Percentiles rank a stretch among this genome's conserved stretches.
These are phyloP conservation scores for Pycnomerus fuliginosus DNA, from an alignment of 2,888 invertebrate genomes.

Conservation along the genomic window DNA sequence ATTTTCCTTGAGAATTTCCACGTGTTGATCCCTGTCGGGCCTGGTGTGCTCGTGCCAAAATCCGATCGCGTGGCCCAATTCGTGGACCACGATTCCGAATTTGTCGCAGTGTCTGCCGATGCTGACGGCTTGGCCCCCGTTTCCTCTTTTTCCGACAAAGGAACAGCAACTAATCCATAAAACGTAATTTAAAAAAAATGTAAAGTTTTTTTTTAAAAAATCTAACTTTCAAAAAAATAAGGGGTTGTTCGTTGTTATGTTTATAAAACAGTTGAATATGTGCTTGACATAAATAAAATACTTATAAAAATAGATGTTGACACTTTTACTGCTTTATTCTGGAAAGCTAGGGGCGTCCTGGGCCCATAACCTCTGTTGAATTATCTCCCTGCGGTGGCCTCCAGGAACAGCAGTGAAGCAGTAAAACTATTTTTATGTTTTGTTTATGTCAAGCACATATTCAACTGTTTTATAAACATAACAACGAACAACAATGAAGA, in stretches of 20 bases:
- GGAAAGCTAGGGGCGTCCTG: too few species aligned
- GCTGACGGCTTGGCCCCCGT: slow-evolving; percentile 92
- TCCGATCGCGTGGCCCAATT: slow-evolving; percentile 92
- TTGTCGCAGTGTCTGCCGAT: slow-evolving; percentile 99
- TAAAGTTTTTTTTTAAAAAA: background rate
- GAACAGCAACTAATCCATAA: slow-evolving; percentile 82
- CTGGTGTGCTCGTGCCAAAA: slow-evolving; percentile 99
- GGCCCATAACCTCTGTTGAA: too few species aligned
- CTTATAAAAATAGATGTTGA: too few species aligned
- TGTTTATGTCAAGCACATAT: background rate
- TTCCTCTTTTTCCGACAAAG: slow-evolving; percentile 95
- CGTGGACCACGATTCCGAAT: slow-evolving; percentile 97
- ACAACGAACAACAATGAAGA: too few species aligned
- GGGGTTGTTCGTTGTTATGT: too few species aligned
- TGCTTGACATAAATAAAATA: too few species aligned
- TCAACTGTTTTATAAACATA: too few species aligned
- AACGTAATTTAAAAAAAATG: background rate
- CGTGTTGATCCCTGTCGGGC: slow-evolving; percentile 92
- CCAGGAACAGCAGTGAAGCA: too few species aligned
- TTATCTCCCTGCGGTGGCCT: too few species aligned
- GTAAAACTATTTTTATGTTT: background rate
- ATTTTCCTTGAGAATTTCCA: slow-evolving; percentile 92
- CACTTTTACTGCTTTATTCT: too few species aligned
- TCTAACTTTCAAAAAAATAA: background rate
- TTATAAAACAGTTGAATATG: too few species aligned